These are phyloP conservation scores for Triops longicaudatus DNA, from an alignment of 1,140 invertebrate species.

Conservation along the genomic window DNA sequence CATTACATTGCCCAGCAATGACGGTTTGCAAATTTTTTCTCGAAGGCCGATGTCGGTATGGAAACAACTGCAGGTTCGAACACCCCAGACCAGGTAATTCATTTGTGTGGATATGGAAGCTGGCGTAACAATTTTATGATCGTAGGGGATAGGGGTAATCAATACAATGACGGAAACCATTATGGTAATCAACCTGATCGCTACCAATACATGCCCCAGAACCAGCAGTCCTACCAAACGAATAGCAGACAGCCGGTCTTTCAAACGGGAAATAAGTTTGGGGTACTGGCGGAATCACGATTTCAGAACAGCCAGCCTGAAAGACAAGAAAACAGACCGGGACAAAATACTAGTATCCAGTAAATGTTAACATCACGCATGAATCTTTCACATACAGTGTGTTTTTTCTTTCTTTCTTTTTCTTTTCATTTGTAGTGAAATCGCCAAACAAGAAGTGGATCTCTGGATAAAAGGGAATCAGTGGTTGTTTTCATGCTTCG, in stretches of 20 bases:
- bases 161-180: background rate
- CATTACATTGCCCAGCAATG: background rate
- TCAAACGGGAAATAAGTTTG: constrained; percentile 3
- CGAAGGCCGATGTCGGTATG: background rate
- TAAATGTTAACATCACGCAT: background rate
- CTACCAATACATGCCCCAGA: background rate
- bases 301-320: background rate
- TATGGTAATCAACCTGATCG: background rate
- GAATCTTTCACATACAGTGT: background rate
- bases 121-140: background rate
- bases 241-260: background rate
- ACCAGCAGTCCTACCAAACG: background rate
- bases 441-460: background rate
- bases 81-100: background rate
- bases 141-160: background rate
- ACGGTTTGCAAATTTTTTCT: background rate
- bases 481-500: background rate
- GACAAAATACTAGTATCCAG: background rate
- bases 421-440: background rate
- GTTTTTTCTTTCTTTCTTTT: no score
- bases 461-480: background rate
- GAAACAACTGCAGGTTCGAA: background rate
- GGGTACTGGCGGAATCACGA: background rate
- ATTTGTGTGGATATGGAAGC: no score
- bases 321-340: background rate